Conservation (phyloP, 2,113 vertebrate species). For the Barbus barbus region DNA sequence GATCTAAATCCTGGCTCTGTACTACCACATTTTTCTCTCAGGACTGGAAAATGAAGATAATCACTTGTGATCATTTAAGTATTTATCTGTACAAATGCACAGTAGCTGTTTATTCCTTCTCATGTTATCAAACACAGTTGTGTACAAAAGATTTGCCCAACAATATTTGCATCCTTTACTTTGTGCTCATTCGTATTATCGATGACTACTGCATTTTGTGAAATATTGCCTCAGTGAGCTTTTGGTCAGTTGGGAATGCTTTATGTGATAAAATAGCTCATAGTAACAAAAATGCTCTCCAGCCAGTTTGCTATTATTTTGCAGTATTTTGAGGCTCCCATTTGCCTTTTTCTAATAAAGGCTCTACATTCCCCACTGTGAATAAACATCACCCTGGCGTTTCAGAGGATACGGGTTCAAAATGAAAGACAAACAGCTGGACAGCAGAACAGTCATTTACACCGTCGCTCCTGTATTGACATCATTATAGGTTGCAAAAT, state of each 20-base stretch:
- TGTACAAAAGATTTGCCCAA: not conserved
- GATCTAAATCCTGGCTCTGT: slow-evolving; percentile 29
- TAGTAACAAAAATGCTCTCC: slow-evolving; percentile 39
- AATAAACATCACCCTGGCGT: slow-evolving; percentile 51
- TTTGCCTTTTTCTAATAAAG: slow-evolving; percentile 27
- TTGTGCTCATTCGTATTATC: not conserved
- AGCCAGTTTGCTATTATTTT: slow-evolving; percentile 49
- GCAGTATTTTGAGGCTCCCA: slow-evolving; percentile 35
- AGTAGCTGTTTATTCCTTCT: not conserved
- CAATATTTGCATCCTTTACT: not conserved
- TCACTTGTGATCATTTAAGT: slow-evolving; percentile 4
- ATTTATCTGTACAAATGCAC: slow-evolving; percentile 5
- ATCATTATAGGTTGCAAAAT: slow-evolving; percentile 63
- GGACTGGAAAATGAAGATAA: slow-evolving; percentile 20
- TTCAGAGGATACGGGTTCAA: slow-evolving; percentile 48
- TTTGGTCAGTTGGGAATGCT: not conserved
- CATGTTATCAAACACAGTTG: not conserved
- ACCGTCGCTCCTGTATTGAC: slow-evolving; percentile 60
- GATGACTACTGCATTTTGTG: not conserved
- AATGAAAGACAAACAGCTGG: slow-evolving; percentile 56
- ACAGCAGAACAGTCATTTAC: slow-evolving; percentile 56
- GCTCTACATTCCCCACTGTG: slow-evolving; percentile 34
- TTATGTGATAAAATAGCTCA: not conserved
- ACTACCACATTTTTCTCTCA: slow-evolving; percentile 25
- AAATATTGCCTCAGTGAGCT: not conserved